These are phyloP conservation scores for Lordiphosa fenestrarum DNA, from an alignment of 2,888 invertebrate species.

Conservation along the genomic window DNA sequence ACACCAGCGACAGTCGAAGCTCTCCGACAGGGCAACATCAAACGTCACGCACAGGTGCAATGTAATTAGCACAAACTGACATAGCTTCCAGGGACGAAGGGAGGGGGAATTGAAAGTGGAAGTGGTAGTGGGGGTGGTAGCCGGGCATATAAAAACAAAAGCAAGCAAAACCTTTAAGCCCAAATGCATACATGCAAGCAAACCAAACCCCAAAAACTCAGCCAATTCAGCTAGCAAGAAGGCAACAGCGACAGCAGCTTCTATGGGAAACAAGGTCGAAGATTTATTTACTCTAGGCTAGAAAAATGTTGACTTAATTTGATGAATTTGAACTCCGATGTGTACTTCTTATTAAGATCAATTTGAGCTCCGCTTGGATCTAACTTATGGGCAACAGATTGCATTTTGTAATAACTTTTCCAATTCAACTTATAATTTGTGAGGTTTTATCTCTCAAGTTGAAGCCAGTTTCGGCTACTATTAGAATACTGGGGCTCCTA, in stretches of 20 bases:
- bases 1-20: conserved; percentile 40
- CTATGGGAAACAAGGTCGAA: conserved; percentile 7
- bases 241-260: conserved; percentile 19
- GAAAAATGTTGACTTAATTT: too few species aligned
- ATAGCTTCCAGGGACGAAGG: conserved; percentile 34
- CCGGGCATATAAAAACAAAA: conserved; percentile 64
- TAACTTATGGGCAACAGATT: too few species aligned
- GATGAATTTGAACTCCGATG: too few species aligned
- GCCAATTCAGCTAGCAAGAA: conserved; percentile 15
- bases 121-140: conserved; percentile 22
- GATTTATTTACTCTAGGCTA: conserved; percentile 1
- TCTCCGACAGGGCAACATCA: conserved; percentile 65
- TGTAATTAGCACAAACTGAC: conserved; percentile 74
- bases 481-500: too few species aligned
- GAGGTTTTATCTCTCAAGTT: too few species aligned
- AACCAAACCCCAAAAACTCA: conserved; percentile 3
- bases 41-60: conserved; percentile 74
- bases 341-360: too few species aligned
- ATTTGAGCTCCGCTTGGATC: too few species aligned
- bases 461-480: too few species aligned
- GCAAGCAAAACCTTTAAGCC: conserved; percentile 71
- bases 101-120: conserved; percentile 3
- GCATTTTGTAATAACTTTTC: too few species aligned
- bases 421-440: too few species aligned
- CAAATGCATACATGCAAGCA: conserved; percentile 68